Percentiles rank a stretch among this genome's conserved stretches.
These are phyloP conservation scores for Lacerta bilineata DNA, from an alignment of 2,797 vertebrate genomes.

Conservation along the genomic window DNA sequence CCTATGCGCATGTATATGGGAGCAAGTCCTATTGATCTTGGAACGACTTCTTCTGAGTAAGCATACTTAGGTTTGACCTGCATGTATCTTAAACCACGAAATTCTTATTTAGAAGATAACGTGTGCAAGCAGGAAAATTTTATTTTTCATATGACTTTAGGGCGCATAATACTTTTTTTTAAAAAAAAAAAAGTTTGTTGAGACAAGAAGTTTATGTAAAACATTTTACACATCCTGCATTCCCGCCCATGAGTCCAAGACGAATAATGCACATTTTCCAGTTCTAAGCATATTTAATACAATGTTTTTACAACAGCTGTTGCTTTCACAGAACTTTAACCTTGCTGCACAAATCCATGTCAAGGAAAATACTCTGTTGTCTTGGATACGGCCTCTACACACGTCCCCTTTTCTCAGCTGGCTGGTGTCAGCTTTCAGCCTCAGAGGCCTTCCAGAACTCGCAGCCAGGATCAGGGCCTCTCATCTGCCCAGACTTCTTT, in stretches of 20 bases:
- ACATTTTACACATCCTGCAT: slow-evolving; percentile 61
- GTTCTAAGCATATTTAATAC: slow-evolving; percentile 81
- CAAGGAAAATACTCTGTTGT: slow-evolving; percentile 79
- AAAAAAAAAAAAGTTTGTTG: slow-evolving; percentile 45
- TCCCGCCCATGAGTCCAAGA: slow-evolving; percentile 50
- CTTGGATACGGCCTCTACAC: slow-evolving; percentile 82
- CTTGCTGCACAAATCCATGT: slow-evolving; percentile 81
- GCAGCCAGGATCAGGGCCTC: slow-evolving; percentile 73
- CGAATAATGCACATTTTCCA: slow-evolving; percentile 70
- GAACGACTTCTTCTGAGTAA: background rate
- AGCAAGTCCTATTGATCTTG: background rate
- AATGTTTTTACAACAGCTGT: slow-evolving; percentile 91
- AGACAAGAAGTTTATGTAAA: slow-evolving; percentile 54
- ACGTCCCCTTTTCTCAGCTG: slow-evolving; percentile 72
- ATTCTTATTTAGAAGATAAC: slow-evolving; percentile 47
- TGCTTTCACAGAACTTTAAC: slow-evolving; percentile 93
- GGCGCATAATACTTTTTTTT: slow-evolving; percentile 44
- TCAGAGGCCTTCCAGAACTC: slow-evolving; percentile 76
- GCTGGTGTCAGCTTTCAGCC: slow-evolving; percentile 86
- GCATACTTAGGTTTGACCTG: background rate
- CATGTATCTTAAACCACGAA: background rate
- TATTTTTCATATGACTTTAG: slow-evolving; percentile 46
- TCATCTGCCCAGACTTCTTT: slow-evolving; percentile 79
- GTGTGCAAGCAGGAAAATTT: slow-evolving; percentile 37
- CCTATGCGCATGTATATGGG: background rate